Evolutionary conservation across 2,888 invertebrate species (phyloP), one percentile per base, ranked within the genome.

Genomic region (Lycia hirtaria): DNA sequence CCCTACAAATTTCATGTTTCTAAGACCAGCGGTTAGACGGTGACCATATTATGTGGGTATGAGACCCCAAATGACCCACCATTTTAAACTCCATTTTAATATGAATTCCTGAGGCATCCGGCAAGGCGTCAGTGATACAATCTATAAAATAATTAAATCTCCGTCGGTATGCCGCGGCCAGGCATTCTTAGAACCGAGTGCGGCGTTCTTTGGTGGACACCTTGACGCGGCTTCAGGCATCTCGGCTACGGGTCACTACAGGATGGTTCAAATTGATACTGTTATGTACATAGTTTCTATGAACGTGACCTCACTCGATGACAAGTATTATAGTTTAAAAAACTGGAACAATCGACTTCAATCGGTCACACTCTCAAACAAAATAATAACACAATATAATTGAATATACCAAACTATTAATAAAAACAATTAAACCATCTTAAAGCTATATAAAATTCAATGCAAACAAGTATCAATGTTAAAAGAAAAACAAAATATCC

Each of bases 131-230:
- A 45, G 41, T 47, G 57, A 58, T 58, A 53, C 47, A 43, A 58
- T 58, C 57, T 53, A 43, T 47, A 22, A 47, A 51, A 57, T 57
- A 57, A 57, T 58, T 58, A 49, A 55, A 59, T 59, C 47, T 50
- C 26, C 17, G 48, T 30, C 32, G 50, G 59, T 47, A 59, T 51
- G 50, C 32, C 7, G 47, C n/a, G n/a, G n/a, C n/a, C n/a, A n/a
- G n/a, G n/a, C 41, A 75, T 76, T 72, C 60, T 78, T 47, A 71
- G 81, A 83, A 84, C 14, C 35, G 67, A 62, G 62, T n/a, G n/a
- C 74, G 73, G 70, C 68, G 66, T 72, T 68, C 71, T 68, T 67
- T 64, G 52, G 65, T 60, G 63, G 63, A 75, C 71, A 69, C 65
- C 65, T 73, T 52, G 26, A 60, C 60, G 62, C 57, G 43, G 50